Evolutionary conservation across 2,797 vertebrate genomes (phyloP).

Genomic region (Sus cebifrons): DNA sequence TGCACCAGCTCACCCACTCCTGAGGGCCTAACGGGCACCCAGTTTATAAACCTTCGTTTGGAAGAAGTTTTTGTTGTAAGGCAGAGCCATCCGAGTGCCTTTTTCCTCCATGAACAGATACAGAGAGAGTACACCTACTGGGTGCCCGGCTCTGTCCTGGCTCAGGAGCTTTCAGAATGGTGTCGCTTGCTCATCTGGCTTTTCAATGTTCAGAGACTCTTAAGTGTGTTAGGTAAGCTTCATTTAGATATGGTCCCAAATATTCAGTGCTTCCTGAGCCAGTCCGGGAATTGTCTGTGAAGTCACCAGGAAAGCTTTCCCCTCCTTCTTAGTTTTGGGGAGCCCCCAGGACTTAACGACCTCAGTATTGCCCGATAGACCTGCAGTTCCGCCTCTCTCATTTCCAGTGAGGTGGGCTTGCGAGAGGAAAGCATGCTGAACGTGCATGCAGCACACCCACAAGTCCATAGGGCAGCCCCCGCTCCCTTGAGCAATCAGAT

Average conservation of each 20-base stretch:
- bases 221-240: neutral
- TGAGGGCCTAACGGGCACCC: conserved; percentile 67
- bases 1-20: conserved; percentile 65
- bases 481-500: neutral
- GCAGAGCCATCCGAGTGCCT: conserved; percentile 8
- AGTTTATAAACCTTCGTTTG: conserved; percentile 62
- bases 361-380: neutral
- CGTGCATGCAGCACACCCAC: neutral
- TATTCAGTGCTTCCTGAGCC: conserved; percentile 20
- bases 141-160: conserved; percentile 34
- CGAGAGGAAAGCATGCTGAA: neutral
- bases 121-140: neutral
- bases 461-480: conserved; percentile 20
- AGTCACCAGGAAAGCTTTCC: conserved; percentile 16
- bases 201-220: conserved; percentile 24
- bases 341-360: neutral
- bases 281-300: neutral
- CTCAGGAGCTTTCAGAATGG: neutral
- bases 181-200: neutral
- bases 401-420: neutral
- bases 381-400: conserved; percentile 1
- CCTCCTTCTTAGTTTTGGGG: neutral
- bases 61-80: conserved; percentile 78
- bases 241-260: neutral
- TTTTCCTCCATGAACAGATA: conserved; percentile 56